A percentile compares a stretch with the other conserved stretches of the same genome.
Conservation (phyloP, 2,888 invertebrate species). For the Limulus polyphemus region DNA sequence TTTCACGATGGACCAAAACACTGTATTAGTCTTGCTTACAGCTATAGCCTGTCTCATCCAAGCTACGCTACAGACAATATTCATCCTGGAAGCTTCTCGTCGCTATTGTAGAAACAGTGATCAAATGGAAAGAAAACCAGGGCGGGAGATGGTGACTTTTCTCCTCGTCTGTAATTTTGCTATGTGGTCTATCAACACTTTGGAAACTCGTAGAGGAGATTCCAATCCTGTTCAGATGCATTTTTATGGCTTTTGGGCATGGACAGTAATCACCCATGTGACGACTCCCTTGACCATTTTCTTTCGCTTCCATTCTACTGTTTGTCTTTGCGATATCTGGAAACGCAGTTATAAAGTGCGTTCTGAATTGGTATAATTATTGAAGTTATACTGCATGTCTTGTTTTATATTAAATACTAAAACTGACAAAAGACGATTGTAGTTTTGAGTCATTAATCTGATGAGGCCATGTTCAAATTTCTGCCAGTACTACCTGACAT, state of each 20-base stretch:
- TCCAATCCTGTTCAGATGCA: slow-evolving; percentile 82
- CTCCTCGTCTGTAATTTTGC: slow-evolving; percentile 43
- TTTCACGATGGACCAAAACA: slow-evolving; percentile 50
- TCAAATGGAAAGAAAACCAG: slow-evolving; percentile 74
- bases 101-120: slow-evolving; percentile 66
- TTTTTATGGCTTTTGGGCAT: slow-evolving; percentile 86
- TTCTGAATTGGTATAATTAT: slow-evolving; percentile 20
- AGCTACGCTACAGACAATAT: slow-evolving; percentile 43
- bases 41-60: slow-evolving; percentile 74
- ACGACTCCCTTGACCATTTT: slow-evolving; percentile 89
- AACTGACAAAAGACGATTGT: too few relatives aligned
- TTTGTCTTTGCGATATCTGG: slow-evolving; percentile 92
- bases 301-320: slow-evolving; percentile 87
- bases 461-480: too few relatives aligned
- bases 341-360: slow-evolving; percentile 73
- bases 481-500: too few relatives aligned
- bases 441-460: too few relatives aligned
- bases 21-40: slow-evolving; percentile 55
- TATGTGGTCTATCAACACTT: slow-evolving; percentile 61
- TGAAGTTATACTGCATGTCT: too few relatives aligned
- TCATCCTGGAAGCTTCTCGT: slow-evolving; percentile 71
- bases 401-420: too few relatives aligned
- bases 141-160: slow-evolving; percentile 84
- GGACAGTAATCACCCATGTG: slow-evolving; percentile 89
- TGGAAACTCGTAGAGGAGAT: slow-evolving; percentile 80